Evolutionary conservation across 1,140 invertebrate species (phyloP).

Genomic region (Probaryconus sp.): DNA sequence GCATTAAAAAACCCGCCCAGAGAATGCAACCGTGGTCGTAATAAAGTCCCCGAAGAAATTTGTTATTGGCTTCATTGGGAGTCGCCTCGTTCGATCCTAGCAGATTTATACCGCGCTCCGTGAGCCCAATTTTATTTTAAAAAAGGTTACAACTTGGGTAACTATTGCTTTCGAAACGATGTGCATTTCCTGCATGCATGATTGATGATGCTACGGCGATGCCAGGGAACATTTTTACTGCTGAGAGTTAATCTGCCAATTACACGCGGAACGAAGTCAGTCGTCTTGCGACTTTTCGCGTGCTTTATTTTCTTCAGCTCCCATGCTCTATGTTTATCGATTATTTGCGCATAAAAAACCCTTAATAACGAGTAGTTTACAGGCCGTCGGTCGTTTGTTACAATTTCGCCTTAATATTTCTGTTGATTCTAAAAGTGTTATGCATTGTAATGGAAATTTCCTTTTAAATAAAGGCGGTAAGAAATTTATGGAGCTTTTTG

Average conservation of each 20-base stretch:
- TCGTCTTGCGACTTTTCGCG: slow-evolving; percentile 29
- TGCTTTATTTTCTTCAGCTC: slow-evolving; percentile 1
- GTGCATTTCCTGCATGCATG: slow-evolving; percentile 18
- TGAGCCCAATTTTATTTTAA: slow-evolving; percentile 3
- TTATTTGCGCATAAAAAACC: slow-evolving; percentile 22
- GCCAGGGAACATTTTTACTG: slow-evolving; percentile 25
- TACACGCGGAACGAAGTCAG: slow-evolving; percentile 43
- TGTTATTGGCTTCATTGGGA: not conserved
- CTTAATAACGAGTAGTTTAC: slow-evolving; percentile 7
- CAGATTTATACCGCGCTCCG: slow-evolving; percentile 1
- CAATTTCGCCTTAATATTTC: no score
- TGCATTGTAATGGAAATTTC: no score
- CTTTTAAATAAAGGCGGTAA: no score
- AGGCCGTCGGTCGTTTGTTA: no score
- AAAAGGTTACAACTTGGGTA: slow-evolving; percentile 7
- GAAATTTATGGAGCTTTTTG: no score
- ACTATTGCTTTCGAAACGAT: slow-evolving; percentile 6
- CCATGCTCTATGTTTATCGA: slow-evolving; percentile 36
- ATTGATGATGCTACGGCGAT: slow-evolving; percentile 39
- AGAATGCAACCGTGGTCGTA: no score
- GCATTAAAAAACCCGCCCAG: no score
- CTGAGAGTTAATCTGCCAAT: slow-evolving; percentile 39
- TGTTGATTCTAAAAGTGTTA: no score
- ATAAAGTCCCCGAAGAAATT: no score
- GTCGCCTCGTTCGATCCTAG: not conserved